Percentiles rank a stretch among this genome's conserved stretches.
Evolutionary conservation across 1,140 invertebrate genomes (phyloP).

Genomic region (Drosophila ironensis): DNA sequence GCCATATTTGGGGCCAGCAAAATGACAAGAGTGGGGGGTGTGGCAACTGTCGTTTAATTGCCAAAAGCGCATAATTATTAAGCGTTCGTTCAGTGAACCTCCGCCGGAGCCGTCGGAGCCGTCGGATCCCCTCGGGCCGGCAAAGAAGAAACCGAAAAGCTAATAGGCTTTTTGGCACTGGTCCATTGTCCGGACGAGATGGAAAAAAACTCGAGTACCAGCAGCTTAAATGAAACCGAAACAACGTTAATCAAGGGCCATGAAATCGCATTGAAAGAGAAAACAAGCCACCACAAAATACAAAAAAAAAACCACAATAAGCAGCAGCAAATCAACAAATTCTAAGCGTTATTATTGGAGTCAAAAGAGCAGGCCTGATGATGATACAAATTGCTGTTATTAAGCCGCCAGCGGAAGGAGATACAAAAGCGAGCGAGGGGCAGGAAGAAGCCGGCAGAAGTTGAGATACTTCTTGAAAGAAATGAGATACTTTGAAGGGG

Average conservation of each 20-base stretch:
- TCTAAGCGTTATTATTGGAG: conserved; percentile 67
- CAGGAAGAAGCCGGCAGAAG: background rate
- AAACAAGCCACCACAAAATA: conserved; percentile 13
- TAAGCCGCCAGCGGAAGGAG: conserved; percentile 17
- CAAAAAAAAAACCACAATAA: conserved; percentile 16
- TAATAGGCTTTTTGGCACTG: conserved; percentile 50
- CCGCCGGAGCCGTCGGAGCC: background rate
- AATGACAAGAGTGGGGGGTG: background rate
- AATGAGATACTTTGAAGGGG: conserved; percentile 7
- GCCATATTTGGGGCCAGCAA: conserved; percentile 63
- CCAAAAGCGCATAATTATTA: conserved; percentile 73
- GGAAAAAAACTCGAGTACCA: conserved; percentile 19
- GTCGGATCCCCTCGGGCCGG: too few relatives aligned
- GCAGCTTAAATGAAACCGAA: conserved; percentile 33
- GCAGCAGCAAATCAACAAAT: conserved; percentile 60
- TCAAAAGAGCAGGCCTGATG: conserved; percentile 40
- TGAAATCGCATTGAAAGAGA: conserved; percentile 71
- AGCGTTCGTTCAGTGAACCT: conserved; percentile 54
- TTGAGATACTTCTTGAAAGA: conserved; percentile 26
- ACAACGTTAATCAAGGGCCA: conserved; percentile 66
- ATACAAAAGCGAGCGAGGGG: background rate
- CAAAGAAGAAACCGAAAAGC: conserved; percentile 33
- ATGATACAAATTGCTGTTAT: conserved; percentile 74
- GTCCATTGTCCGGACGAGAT: conserved; percentile 29
- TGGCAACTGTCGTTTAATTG: conserved; percentile 66